A percentile compares a stretch with the other conserved stretches of the same genome.
phyloP scores from a whole-genome alignment of 2,797 vertebrate species.

The Smutsia gigantea region DNA sequence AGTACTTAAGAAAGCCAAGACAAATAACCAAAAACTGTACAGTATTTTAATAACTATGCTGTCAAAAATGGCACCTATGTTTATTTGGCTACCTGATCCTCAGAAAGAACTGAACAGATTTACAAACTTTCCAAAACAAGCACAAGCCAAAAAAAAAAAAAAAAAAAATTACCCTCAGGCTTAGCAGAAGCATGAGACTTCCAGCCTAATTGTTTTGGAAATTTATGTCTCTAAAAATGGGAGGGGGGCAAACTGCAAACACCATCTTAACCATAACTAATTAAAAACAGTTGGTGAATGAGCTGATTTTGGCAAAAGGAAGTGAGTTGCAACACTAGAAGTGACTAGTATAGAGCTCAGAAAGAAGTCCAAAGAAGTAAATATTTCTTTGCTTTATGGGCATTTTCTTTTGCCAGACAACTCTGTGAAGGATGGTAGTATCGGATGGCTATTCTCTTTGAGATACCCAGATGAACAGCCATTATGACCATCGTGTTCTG shows the following conservation, averaged over 20 bases:
- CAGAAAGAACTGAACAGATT: slow-evolving; percentile 52
- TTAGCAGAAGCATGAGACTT: slow-evolving; percentile 56
- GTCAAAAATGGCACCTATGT: slow-evolving; percentile 56
- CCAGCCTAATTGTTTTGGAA: slow-evolving; percentile 73
- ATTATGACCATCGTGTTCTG: slow-evolving; percentile 17
- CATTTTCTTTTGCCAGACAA: slow-evolving; percentile 1
- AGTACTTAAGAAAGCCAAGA: slow-evolving; percentile 6
- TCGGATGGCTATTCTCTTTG: slow-evolving; percentile 6
- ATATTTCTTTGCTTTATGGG: slow-evolving; percentile 44
- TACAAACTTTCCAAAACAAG: slow-evolving; percentile 70
- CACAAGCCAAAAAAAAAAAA: not conserved
- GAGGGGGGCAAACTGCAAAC: not conserved
- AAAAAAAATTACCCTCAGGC: slow-evolving; percentile 12
- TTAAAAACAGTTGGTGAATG: slow-evolving; percentile 66
- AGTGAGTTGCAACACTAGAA: slow-evolving; percentile 59
- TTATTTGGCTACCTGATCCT: slow-evolving; percentile 49
- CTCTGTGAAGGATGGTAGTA: not conserved
- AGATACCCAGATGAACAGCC: not conserved
- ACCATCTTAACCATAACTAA: slow-evolving; percentile 53
- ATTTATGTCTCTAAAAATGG: slow-evolving; percentile 61
- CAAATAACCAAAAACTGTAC: slow-evolving; percentile 3
- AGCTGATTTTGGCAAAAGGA: slow-evolving; percentile 65
- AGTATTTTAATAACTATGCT: slow-evolving; percentile 54
- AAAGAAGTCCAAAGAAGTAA: slow-evolving; percentile 41
- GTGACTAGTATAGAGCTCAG: slow-evolving; percentile 14